Conservation (phyloP, 64 coral and sea anemone genomes). For the Hydrozoanthus tunicans region DNA sequence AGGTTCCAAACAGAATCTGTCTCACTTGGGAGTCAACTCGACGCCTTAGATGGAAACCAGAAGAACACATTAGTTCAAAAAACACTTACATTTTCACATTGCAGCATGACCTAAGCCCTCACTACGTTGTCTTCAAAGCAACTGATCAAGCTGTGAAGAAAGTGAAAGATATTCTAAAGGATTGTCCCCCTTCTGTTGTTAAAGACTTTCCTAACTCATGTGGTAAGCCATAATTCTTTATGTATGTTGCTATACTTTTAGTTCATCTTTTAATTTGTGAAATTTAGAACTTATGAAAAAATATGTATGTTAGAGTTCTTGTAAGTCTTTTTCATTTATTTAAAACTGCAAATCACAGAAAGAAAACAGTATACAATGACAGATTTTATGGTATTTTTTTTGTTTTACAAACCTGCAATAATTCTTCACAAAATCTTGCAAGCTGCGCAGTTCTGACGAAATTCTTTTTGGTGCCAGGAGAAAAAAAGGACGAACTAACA, state of each 20-base stretch:
- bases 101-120: slow-evolving; percentile 12
- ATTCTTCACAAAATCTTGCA: no score
- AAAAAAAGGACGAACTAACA: no score
- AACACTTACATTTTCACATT: slow-evolving; percentile 31
- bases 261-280: neutral
- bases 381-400: no score
- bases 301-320: neutral
- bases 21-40: slow-evolving; percentile 25
- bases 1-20: slow-evolving; percentile 31
- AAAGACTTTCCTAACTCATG: slow-evolving; percentile 16
- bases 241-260: neutral
- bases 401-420: no score
- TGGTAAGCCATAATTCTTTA: slow-evolving; percentile 18
- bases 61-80: slow-evolving; percentile 8
- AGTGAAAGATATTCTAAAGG: slow-evolving; percentile 21
- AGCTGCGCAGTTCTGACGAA: no score
- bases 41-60: slow-evolving; percentile 45
- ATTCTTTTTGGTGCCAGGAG: no score
- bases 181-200: slow-evolving; percentile 2
- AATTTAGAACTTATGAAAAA: neutral
- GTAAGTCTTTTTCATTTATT: no score
- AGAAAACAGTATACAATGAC: no score
- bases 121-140: slow-evolving; percentile 9
- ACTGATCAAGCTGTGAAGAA: slow-evolving; percentile 6
- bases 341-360: no score